Evolutionary conservation across 2,797 vertebrate genomes (phyloP).

Genomic region (Erethizon dorsatum): DNA sequence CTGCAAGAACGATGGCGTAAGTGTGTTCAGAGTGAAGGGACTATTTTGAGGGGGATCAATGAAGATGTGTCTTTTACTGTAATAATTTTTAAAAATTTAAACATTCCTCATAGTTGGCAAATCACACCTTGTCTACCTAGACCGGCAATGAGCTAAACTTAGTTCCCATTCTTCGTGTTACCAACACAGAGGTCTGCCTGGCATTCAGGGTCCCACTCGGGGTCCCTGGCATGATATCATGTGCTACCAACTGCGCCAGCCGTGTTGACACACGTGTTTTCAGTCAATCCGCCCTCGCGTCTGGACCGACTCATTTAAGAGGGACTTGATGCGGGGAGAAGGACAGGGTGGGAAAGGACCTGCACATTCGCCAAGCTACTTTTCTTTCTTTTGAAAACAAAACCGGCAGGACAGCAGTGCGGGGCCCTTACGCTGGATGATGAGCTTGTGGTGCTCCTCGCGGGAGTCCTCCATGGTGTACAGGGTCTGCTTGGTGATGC

Average conservation of each 20-base stretch:
- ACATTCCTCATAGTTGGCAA: too few relatives aligned
- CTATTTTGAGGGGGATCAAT: neutral
- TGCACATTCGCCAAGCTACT: neutral
- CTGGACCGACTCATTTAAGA: neutral
- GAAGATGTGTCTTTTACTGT: neutral
- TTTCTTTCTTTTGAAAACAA: neutral
- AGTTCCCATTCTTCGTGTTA: neutral
- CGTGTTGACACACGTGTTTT: neutral
- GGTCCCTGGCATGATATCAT: neutral
- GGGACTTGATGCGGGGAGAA: neutral
- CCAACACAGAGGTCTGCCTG: neutral
- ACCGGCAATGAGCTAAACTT: neutral
- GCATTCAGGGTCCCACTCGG: neutral
- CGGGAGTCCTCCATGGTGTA: constrained; percentile 99
- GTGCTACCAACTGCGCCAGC: neutral
- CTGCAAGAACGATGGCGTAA: neutral
- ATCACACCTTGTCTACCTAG: neutral
- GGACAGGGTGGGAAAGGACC: neutral
- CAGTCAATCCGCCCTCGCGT: neutral
- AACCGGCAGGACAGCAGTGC: neutral
- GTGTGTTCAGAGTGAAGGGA: neutral
- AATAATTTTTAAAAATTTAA: too few relatives aligned
- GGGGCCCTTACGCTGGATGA: constrained; percentile 95
- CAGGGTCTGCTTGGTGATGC: constrained; percentile 99
- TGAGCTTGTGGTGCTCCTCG: constrained; percentile 98